A percentile compares a stretch with the other conserved stretches of the same genome.
Conservation (phyloP, 2,888 invertebrate species). For the Ornithoptera alexandrae region DNA sequence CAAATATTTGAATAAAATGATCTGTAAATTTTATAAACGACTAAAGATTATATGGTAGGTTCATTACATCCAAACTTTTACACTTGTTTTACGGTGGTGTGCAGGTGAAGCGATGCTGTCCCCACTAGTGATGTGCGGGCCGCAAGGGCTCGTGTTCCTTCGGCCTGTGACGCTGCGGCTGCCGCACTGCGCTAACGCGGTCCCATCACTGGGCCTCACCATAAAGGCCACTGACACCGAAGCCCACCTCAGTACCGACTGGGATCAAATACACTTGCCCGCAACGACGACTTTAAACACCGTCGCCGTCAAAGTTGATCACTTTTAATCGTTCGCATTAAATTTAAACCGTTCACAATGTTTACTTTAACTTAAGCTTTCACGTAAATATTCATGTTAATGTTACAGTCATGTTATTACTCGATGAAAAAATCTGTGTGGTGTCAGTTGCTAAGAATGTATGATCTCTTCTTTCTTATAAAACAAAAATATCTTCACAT, state of each 20-base stretch:
- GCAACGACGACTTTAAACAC: conserved; percentile 91
- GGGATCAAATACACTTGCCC: conserved; percentile 92
- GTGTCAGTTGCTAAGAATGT: conserved; percentile 19
- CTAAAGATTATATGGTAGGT: not conserved
- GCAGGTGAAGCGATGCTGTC: conserved; percentile 94
- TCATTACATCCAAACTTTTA: not conserved
- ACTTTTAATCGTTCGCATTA: conserved; percentile 80
- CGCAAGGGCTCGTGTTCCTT: conserved; percentile 93
- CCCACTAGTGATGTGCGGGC: conserved; percentile 97
- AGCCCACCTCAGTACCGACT: conserved; percentile 90
- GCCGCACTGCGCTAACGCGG: conserved; percentile 91
- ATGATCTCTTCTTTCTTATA: conserved; percentile 22
- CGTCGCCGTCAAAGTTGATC: conserved; percentile 94
- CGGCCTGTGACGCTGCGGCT: conserved; percentile 94
- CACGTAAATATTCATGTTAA: no score
- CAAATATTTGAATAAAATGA: no score
- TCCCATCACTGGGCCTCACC: conserved; percentile 87
- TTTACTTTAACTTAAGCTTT: no score
- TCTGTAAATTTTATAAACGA: no score
- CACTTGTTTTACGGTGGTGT: not conserved
- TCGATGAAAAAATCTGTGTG: not conserved
- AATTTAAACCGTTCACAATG: not conserved
- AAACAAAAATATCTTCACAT: conserved; percentile 13
- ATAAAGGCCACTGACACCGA: conserved; percentile 90
- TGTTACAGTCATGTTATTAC: no score